Evolutionary conservation across 1,140 invertebrate species (phyloP).

Genomic region (Diprion similis): DNA sequence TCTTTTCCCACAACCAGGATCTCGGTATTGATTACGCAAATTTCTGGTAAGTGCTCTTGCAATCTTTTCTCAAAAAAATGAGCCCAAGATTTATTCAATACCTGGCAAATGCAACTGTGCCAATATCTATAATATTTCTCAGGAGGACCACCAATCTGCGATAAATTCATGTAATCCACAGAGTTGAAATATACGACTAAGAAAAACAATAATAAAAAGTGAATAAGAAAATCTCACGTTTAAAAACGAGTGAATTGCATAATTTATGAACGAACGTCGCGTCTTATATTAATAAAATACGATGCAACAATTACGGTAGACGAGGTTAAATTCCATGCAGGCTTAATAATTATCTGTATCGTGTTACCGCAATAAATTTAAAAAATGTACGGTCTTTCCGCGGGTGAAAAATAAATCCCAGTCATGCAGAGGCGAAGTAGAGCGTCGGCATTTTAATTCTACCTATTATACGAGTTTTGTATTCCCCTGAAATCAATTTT

Average conservation of each 20-base stretch:
- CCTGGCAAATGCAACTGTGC: background rate
- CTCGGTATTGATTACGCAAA: background rate
- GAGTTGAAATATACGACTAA: background rate
- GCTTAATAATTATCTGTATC: too few relatives aligned
- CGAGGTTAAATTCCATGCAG: too few relatives aligned
- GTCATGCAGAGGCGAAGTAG: too few relatives aligned
- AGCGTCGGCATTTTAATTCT: too few relatives aligned
- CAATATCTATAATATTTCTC: background rate
- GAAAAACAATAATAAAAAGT: background rate
- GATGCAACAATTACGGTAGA: too few relatives aligned
- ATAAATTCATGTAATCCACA: background rate
- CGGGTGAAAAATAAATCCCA: too few relatives aligned
- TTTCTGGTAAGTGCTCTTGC: background rate
- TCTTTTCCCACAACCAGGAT: background rate
- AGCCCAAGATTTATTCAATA: background rate
- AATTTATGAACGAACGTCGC: background rate
- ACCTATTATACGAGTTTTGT: too few relatives aligned
- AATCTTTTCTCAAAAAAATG: background rate
- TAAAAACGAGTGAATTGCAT: background rate
- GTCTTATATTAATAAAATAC: too few relatives aligned
- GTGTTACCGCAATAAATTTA: too few relatives aligned
- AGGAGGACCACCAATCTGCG: background rate
- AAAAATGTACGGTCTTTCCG: too few relatives aligned
- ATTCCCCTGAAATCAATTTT: too few relatives aligned
- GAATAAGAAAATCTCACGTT: background rate